phyloP scores from a whole-genome alignment of 2,888 invertebrate genomes.

The Andricus curvator region DNA sequence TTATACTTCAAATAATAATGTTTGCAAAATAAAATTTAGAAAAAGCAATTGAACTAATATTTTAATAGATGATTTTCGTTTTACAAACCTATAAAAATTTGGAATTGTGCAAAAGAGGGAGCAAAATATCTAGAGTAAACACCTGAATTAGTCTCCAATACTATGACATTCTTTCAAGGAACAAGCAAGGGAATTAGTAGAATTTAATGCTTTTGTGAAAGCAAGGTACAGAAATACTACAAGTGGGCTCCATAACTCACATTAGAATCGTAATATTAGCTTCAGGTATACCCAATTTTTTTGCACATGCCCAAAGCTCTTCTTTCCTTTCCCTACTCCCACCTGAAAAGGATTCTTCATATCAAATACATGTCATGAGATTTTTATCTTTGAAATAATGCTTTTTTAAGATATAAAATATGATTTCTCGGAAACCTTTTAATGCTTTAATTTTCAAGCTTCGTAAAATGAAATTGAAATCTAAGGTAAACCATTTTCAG shows the following conservation, averaged over 20 bases:
- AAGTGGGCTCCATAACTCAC: slow-evolving; percentile 64
- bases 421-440: no score
- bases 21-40: no score
- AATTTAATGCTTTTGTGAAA: not conserved
- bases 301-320: slow-evolving; percentile 91
- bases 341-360: slow-evolving; percentile 61
- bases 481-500: no score
- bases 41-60: not conserved
- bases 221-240: not conserved
- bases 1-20: no score
- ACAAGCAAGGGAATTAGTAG: not conserved
- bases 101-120: not conserved
- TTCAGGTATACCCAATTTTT: slow-evolving; percentile 87
- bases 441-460: no score
- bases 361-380: not conserved
- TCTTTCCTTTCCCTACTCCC: slow-evolving; percentile 81
- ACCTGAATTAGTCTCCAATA: slow-evolving; percentile 4
- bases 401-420: no score
- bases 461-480: no score
- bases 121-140: not conserved
- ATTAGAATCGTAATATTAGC: slow-evolving; percentile 85
- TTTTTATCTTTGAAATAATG: not conserved
- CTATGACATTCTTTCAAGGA: not conserved
- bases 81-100: slow-evolving; percentile 6
- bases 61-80: not conserved